Evolutionary conservation across 1,140 invertebrate genomes (phyloP).

Genomic region (Caenorhabditis briggsae): DNA sequence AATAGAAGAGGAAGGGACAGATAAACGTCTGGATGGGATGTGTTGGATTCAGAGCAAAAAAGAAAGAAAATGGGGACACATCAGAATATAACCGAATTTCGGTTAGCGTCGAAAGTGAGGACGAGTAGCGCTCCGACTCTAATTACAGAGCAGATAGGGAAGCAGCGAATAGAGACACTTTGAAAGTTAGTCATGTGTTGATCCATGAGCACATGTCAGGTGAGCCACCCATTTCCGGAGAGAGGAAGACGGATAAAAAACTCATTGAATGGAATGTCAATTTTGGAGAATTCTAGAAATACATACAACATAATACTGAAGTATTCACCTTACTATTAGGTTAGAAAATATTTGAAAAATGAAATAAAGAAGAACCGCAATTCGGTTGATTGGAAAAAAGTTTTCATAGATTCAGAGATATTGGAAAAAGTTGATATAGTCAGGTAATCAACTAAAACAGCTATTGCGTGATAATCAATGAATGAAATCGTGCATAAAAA

Average conservation of each 20-base stretch:
- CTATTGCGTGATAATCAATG: no score
- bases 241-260: not conserved
- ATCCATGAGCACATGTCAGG: slow-evolving; percentile 48
- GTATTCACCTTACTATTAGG: not conserved
- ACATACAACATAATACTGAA: not conserved
- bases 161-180: not conserved
- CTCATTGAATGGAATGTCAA: slow-evolving; percentile 27
- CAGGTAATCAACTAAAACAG: no score
- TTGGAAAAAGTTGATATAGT: no score
- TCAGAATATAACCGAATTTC: slow-evolving; percentile 41
- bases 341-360: no score
- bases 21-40: not conserved
- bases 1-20: not conserved
- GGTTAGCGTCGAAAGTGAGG: not conserved
- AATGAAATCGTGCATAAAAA: no score
- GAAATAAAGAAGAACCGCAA: not conserved
- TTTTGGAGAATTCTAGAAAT: not conserved
- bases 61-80: not conserved
- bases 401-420: not conserved
- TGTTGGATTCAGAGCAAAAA: not conserved
- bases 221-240: slow-evolving; percentile 50
- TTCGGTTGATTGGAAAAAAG: not conserved
- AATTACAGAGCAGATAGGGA: slow-evolving; percentile 41
- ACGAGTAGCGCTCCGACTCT: not conserved
- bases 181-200: slow-evolving; percentile 28